Evolutionary conservation across 2,113 vertebrate species (phyloP).

Genomic region (Cryptomyrus ogoouensis): DNA sequence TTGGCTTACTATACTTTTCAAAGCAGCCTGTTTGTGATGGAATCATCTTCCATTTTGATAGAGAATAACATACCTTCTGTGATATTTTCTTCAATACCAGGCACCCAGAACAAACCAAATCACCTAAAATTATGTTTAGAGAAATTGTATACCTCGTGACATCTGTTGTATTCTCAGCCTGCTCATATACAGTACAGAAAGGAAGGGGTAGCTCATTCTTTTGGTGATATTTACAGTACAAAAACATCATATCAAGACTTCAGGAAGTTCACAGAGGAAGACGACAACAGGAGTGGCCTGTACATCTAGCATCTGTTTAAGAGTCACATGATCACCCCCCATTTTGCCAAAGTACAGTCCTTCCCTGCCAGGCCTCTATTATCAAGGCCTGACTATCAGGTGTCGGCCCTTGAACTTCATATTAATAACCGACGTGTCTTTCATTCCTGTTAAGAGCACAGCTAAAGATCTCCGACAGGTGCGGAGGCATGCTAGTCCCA

Average conservation of each 20-base stretch:
- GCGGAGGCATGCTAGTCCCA: neutral
- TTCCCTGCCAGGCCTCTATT: neutral
- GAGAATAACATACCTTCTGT: neutral
- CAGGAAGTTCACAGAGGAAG: neutral
- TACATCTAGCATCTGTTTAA: conserved; percentile 16
- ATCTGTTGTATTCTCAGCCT: neutral
- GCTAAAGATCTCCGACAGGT: conserved; percentile 20
- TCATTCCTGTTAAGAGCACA: conserved; percentile 1
- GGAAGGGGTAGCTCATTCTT: neutral
- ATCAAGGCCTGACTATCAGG: conserved; percentile 9
- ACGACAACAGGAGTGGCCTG: neutral
- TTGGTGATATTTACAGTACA: neutral
- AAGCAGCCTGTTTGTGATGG: neutral
- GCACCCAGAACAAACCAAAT: neutral
- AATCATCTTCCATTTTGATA: neutral
- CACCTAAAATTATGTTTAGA: neutral
- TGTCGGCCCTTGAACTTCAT: conserved; percentile 11
- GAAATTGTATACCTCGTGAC: neutral
- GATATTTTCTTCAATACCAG: neutral
- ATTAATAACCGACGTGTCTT: conserved; percentile 16
- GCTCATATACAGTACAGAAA: neutral
- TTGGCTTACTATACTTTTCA: neutral
- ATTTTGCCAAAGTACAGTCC: conserved; percentile 1
- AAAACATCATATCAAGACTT: neutral
- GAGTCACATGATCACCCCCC: conserved; percentile 9